A percentile compares a stretch with the other conserved stretches of the same genome.
Evolutionary conservation across 2,888 invertebrate genomes (phyloP).

Genomic region (Diplazon laetatorius): DNA sequence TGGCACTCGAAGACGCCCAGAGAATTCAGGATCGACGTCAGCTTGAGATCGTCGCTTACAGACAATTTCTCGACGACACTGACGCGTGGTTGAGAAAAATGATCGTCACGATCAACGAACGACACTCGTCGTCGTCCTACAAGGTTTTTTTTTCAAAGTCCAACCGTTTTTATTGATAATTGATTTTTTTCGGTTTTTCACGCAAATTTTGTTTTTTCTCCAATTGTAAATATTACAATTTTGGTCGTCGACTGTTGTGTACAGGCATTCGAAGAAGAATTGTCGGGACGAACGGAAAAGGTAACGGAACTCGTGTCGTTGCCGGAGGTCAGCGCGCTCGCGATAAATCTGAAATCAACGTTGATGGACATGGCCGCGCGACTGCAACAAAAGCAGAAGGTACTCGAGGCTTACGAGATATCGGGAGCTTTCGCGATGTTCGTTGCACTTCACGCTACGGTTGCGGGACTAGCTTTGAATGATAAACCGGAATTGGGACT

Average conservation of each 20-base stretch:
- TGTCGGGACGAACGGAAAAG: slow-evolving; percentile 73
- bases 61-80: slow-evolving; percentile 77
- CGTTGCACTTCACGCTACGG: slow-evolving; percentile 74
- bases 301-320: slow-evolving; percentile 76
- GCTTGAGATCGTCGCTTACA: slow-evolving; percentile 83
- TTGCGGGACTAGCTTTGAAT: slow-evolving; percentile 76
- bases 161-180: background rate
- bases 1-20: slow-evolving; percentile 84
- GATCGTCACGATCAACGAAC: slow-evolving; percentile 71
- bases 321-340: slow-evolving; percentile 77
- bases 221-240: slow-evolving; percentile 16
- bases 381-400: slow-evolving; percentile 80
- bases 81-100: slow-evolving; percentile 77
- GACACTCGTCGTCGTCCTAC: slow-evolving; percentile 67
- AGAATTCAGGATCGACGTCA: slow-evolving; percentile 84
- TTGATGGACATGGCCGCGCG: slow-evolving; percentile 74
- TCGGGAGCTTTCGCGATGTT: slow-evolving; percentile 76
- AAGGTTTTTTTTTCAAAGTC: slow-evolving; percentile 68
- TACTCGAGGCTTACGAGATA: slow-evolving; percentile 79
- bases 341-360: slow-evolving; percentile 75
- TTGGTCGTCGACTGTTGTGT: slow-evolving; percentile 9
- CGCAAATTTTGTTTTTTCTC: background rate
- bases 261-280: slow-evolving; percentile 78
- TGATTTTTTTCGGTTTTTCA: background rate
- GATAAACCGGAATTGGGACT: slow-evolving; percentile 56